Base-by-base conservation (phyloP, 2,888 invertebrate species). In the Nasonovia ribisnigri region DNA sequence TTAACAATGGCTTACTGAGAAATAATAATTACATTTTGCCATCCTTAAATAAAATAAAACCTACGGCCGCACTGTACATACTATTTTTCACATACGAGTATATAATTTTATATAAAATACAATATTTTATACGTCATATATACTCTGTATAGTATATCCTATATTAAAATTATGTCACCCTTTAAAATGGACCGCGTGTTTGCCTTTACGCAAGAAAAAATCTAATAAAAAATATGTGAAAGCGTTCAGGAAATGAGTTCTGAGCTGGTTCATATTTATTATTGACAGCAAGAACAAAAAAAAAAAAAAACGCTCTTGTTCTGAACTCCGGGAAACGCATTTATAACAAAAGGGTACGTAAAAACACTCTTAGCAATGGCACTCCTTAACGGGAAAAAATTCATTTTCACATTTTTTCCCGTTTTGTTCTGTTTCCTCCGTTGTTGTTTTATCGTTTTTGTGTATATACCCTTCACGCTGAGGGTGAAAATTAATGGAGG, bases 281-380 rank as follows among this genome's bases (percentile, higher is more conserved):
- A 93, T 93, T 93, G 93, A 93, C 93, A 93, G 93, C 93, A 93
- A 93, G 93, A 93, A 93, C 88, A 84, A 90, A 84, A 93, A 67
- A 67, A 93, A 67, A 67, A 77, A 86, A 67, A 88, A 88, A 57
- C 24, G 60, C 93, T 86, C 90, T 90, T 93, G 93, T 93, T 89
- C 93, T 84, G 89, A 90, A 93, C 90, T 90, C 93, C 93, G 93
- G 93, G 93, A 93, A 93, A 93, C 93, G 93, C 93, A 93, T 94
- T 94, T 94, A 94, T 92, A 91, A 94, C 94, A 94, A 91, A 94
- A 94, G 91, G 94, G 91, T 94, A 92, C 94, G 94, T 77, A 94
- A 94, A 91, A 94, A 90, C 94, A 94, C 94, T 94, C 91, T 92
- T 92, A 91, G 94, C 94, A 84, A 91, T 88, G 77, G 91, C 91